Percentiles rank a stretch among this genome's conserved stretches.
These are phyloP conservation scores for Lucilia cuprina DNA, from an alignment of 1,140 invertebrate species.

Conservation along the genomic window DNA sequence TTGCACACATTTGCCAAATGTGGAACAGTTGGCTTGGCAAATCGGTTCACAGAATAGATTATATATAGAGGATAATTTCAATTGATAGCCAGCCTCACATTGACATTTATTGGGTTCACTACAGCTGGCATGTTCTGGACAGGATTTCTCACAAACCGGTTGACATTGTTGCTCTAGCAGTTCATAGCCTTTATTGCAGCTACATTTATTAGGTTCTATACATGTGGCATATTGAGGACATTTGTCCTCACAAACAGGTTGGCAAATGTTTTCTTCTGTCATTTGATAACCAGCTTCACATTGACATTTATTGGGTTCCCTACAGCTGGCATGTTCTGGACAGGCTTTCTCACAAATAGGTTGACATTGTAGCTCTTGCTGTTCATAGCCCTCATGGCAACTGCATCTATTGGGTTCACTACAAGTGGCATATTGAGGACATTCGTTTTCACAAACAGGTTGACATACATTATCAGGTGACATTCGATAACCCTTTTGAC, in stretches of 20 bases:
- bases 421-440: constrained; percentile 30
- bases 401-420: constrained; percentile 30
- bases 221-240: constrained; percentile 34
- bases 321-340: constrained; percentile 52
- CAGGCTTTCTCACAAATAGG: constrained; percentile 41
- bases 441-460: constrained; percentile 7
- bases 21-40: constrained; percentile 66
- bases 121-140: constrained; percentile 55
- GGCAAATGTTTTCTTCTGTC: not conserved
- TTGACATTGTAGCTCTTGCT: not conserved
- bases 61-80: constrained; percentile 37
- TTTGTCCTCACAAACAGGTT: constrained; percentile 6
- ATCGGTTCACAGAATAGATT: constrained; percentile 44
- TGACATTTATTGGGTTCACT: constrained; percentile 65
- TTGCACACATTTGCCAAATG: constrained; percentile 64
- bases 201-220: constrained; percentile 31
- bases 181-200: constrained; percentile 30
- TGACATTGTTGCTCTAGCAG: not conserved
- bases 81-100: constrained; percentile 66
- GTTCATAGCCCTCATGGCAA: constrained; percentile 28
- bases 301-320: constrained; percentile 65
- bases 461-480: not conserved
- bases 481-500: not conserved
- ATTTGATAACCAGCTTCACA: constrained; percentile 67
- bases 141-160: constrained; percentile 34